These are phyloP conservation scores for Phoxinus dragarum DNA, from an alignment of 2,797 vertebrate species.

Conservation along the genomic window DNA sequence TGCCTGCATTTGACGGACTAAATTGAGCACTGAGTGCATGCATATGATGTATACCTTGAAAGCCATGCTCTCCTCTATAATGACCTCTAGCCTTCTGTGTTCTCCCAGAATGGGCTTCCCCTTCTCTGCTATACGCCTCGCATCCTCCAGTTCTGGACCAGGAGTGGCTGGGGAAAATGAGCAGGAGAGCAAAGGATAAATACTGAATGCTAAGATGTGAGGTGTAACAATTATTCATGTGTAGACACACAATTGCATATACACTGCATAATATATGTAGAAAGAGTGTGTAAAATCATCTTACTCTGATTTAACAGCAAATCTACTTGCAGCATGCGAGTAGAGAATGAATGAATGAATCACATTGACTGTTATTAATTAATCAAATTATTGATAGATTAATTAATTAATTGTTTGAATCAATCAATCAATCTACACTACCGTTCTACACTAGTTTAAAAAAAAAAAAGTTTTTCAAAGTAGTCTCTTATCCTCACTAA, in stretches of 20 bases:
- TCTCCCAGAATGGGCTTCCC: slow-evolving; percentile 90
- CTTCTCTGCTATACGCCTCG: slow-evolving; percentile 87
- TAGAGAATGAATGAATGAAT: slow-evolving; percentile 36
- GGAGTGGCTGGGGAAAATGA: slow-evolving; percentile 66
- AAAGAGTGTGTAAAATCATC: slow-evolving; percentile 22
- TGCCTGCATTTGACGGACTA: background rate
- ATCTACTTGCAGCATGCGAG: slow-evolving; percentile 63
- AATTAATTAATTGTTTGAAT: background rate
- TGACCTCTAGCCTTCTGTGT: slow-evolving; percentile 84
- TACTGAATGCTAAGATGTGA: background rate
- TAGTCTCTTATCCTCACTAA: background rate
- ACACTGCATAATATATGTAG: background rate
- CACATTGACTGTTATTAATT: background rate
- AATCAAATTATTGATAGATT: background rate
- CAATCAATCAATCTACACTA: background rate
- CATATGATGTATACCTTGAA: slow-evolving; percentile 83
- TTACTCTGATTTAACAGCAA: slow-evolving; percentile 82
- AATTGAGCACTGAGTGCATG: background rate
- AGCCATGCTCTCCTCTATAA: slow-evolving; percentile 90
- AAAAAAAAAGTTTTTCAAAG: background rate
- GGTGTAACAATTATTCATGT: too few species aligned
- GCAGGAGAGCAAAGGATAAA: background rate
- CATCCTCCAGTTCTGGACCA: slow-evolving; percentile 84
- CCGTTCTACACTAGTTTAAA: background rate
- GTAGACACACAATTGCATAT: background rate